Base-by-base conservation (phyloP, 2,113 vertebrate genomes). In the Xenus cinereus region DNA sequence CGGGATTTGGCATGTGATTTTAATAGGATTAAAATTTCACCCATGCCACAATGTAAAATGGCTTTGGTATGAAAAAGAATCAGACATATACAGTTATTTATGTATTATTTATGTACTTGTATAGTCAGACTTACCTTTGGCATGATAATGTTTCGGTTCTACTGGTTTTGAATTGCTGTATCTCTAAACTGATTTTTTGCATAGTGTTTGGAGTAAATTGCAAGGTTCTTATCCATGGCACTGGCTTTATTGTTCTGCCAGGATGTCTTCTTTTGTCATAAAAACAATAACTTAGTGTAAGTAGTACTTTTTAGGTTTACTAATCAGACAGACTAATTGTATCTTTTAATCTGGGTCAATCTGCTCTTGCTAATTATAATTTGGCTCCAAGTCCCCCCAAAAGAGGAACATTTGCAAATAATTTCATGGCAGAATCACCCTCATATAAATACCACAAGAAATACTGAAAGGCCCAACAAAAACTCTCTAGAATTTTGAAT, bases 271-370 rank as follows among this genome's bases (percentile, higher is more conserved):
- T 95, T 98, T 98, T 98, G 98, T 98, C 98, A 97, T 97, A 98
- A 98, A 96, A 97, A 98, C 97, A 98, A 98, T 98, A 97, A 98
- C 97, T 98, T 97, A 96, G 94, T 96, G 86, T 98, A 98, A 98
- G 98, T 98, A 97, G 98, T 98, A 96, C 97, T 98, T 98, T 97
- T 98, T 94, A 97, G 96, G 98, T 98, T 98, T 98, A 98, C 97
- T 97, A 89, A 96, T 98, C 98, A 98, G 98, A 98, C 98, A 98
- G 97, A 98, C 90, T 98, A 98, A 98, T 98, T 98, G 97, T 98
- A 98, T 98, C 98, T 98, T 98, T 98, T 98, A 98, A 98, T 98
- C 98, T 98, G 98, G 98, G 97, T 98, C 98, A 98, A 96, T 98
- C 98, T 98, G 98, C 93, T 98, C 98, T 97, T 97, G 90, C 97